These are phyloP conservation scores for Brachionus rubens DNA, from an alignment of 1,140 invertebrate genomes.

Conservation along the genomic window DNA sequence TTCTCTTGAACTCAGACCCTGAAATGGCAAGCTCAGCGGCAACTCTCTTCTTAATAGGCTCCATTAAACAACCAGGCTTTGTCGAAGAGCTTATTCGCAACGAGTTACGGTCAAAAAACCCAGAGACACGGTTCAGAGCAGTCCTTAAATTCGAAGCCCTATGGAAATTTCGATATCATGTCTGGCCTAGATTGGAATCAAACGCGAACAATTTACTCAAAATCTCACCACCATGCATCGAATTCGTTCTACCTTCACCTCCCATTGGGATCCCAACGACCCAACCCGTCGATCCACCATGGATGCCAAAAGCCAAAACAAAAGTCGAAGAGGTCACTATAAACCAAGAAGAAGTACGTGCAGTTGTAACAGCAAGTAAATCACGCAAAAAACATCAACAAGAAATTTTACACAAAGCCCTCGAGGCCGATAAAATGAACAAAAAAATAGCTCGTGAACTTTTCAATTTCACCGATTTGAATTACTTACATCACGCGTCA, in stretches of 20 bases:
- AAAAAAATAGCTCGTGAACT: conserved; percentile 87
- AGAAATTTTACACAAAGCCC: conserved; percentile 87
- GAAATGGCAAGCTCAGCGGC: conserved; percentile 66
- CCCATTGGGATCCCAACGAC: conserved; percentile 74
- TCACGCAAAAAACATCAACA: conserved; percentile 97
- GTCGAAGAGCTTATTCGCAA: conserved; percentile 81
- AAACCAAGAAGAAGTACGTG: conserved; percentile 91
- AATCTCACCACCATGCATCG: conserved; percentile 93
- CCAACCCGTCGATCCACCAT: conserved; percentile 89
- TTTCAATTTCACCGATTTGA: conserved; percentile 92
- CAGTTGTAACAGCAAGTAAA: conserved; percentile 94
- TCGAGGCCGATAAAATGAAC: conserved; percentile 91
- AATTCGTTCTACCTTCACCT: conserved; percentile 95
- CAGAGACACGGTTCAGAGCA: conserved; percentile 72
- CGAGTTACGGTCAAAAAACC: conserved; percentile 77
- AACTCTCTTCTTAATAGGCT: conserved; percentile 81
- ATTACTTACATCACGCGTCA: conserved; percentile 79
- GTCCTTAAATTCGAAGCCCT: conserved; percentile 85
- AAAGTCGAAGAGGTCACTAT: conserved; percentile 98
- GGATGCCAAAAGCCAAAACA: conserved; percentile 94
- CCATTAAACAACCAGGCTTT: conserved; percentile 80
- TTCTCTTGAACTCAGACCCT: conserved; percentile 74
- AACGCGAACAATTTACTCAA: conserved; percentile 81
- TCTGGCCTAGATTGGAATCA: conserved; percentile 98
- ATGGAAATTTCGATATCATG: conserved; percentile 95